These are phyloP conservation scores for Beris chalybata DNA, from an alignment of 2,888 invertebrate species.

Conservation along the genomic window DNA sequence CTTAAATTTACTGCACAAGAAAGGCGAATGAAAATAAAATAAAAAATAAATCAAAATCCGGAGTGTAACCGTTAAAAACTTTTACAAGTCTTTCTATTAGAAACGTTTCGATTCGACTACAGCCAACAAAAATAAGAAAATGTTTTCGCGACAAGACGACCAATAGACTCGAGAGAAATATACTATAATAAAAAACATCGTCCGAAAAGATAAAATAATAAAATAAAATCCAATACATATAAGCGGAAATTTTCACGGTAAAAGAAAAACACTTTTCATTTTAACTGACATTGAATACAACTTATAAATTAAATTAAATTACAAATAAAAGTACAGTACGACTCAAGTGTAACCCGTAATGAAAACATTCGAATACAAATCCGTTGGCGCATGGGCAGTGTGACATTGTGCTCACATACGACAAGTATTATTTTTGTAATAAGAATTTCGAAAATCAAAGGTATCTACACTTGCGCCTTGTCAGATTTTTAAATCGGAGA, in stretches of 20 bases:
- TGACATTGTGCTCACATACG: neutral
- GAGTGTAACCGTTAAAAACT: conserved; percentile 6
- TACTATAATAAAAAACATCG: neutral
- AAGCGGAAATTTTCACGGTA: neutral
- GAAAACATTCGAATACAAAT: neutral
- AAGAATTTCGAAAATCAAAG: no score
- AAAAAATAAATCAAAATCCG: no score
- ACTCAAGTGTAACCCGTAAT: neutral
- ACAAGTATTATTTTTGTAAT: neutral
- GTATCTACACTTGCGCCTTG: no score
- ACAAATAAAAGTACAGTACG: neutral
- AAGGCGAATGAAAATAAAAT: no score
- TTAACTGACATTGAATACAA: conserved; percentile 6
- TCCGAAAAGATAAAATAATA: neutral
- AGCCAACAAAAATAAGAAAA: conserved; percentile 13
- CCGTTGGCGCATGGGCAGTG: conserved; percentile 13
- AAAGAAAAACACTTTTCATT: conserved; percentile 17
- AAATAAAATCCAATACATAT: neutral
- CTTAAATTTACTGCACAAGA: no score
- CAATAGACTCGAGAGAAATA: neutral
- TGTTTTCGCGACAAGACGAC: conserved; percentile 6
- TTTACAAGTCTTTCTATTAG: conserved; percentile 1
- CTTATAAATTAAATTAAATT: conserved; percentile 6
- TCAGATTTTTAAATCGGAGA: no score
- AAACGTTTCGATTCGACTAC: conserved; percentile 12